Base-by-base conservation (phyloP, 1,140 invertebrate species). In the Streblospio benedicti region DNA sequence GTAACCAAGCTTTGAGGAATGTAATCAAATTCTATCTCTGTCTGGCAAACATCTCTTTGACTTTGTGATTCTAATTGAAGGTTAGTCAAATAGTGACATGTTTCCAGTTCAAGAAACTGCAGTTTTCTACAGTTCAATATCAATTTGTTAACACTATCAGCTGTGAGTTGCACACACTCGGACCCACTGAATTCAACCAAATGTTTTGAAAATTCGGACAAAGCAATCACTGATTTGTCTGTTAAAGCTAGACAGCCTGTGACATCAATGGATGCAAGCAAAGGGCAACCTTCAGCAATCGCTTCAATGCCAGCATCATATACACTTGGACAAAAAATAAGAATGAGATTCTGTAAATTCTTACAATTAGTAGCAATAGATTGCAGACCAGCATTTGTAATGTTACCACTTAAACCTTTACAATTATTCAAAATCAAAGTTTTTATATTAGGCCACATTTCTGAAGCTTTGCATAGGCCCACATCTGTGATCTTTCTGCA, bases 311-410 rank as follows among this genome's bases (percentile, higher is more conserved):
- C 51, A 27, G 18, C 35, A 57, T 66, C 65, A 12, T 44, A 51
- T 6, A 64, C 52, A 32, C 57, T 52, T 14, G 53, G 45, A 50
- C 65, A 66, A 35, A 52, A 44, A 35, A 54, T 59, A 27, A 66
- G 38, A 18, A 62, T 58, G 2, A 66, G 31, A 35, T 60, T 53
- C 50, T 50, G 52, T 23, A 66, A 47, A 4, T 64, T 25, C 16
- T 16, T n/a, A 32, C 65, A 64, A 27, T 54, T 44, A 27, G 47
- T 35, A 4, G 60, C 54, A 14, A 66, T 57, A 31, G 30, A 49
- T 43, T 56, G 35, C 18, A 66, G 31, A 14, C 62, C 65, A 25
- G 41, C 33, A 54, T 54, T 32, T 35, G 59, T 64, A 4, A 64
- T 51, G 47, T 53, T 60, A 32, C 57, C n/a, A 5, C 56, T 50